Base-by-base conservation (phyloP, 2,797 vertebrate genomes). In the Sciurus vulgaris region DNA sequence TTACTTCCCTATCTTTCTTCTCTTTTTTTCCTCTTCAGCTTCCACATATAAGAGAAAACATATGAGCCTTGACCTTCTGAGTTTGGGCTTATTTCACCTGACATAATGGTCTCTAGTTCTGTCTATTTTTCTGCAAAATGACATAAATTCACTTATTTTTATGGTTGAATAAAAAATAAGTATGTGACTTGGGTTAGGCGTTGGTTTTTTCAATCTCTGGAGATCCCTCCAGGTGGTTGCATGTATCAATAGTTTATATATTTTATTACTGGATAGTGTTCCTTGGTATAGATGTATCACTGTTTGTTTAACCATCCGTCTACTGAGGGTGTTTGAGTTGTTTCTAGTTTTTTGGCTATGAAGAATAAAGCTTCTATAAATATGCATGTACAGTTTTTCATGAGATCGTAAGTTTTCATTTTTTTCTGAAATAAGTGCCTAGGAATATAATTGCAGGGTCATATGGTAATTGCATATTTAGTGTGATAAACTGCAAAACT, bases 321-420 rank as follows among this genome's bases (percentile, higher is more conserved):
- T 67, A 20, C 30, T 61, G 12, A 83, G 49, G 63, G 51, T 35
- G 61, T 38, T 51, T 92, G n/a, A 12, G 17, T 44, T 44, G 7
- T 54, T 88, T 70, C 63, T 33, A 11, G 38, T 63, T 74, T 93
- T 93, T 59, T 38, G 22, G 44, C 47, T 65, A 7, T 76, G 65
- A 38, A 12, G 35, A 72, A 67, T 70, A 74, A 88, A 91, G 47
- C 63, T 77, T 12, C 82, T 70, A 2, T 86, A 81, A 83, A 47
- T 38, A 77, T 38, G 95, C 56, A n/a, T 13, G 38, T 51, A 30
- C 35, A 90, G 33, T 35, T 88, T 93, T 93, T 92, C 83, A 63
- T 13, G 2, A 63, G 85, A 88, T 69, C 26, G 1, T 79, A 33
- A 13, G 7, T 83, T 63, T 96, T 82, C 35, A 15, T n/a, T 69